Evolutionary conservation across 92 coral and sea anemone genomes (phyloP).

Genomic region (Pocillopora grandis): DNA sequence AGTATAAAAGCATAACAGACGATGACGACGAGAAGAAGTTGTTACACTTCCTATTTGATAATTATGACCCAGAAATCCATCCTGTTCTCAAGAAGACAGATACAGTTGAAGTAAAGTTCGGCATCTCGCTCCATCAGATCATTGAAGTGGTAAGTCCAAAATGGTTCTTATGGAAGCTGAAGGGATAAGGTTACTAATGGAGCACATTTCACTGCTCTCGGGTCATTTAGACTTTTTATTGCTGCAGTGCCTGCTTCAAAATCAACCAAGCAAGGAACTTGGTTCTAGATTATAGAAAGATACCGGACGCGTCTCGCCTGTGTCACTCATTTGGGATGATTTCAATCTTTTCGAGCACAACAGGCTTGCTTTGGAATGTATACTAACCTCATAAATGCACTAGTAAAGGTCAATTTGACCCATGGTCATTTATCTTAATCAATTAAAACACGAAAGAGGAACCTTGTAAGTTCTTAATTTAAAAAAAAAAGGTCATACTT

Average conservation of each 20-base stretch:
- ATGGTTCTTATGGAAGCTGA: background rate
- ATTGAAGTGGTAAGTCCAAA: slow-evolving; percentile 63
- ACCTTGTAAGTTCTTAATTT: background rate
- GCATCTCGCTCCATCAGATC: slow-evolving; percentile 67
- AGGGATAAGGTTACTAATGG: no score
- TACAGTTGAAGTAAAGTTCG: slow-evolving; percentile 59
- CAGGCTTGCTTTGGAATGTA: no score
- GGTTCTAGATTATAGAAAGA: no score
- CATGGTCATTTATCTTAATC: background rate
- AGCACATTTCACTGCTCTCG: no score
- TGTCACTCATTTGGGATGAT: no score
- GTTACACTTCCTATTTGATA: slow-evolving; percentile 32
- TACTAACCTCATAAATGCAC: no score
- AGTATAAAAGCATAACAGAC: background rate
- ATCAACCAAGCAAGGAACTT: no score
- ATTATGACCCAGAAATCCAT: slow-evolving; percentile 57
- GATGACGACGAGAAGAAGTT: slow-evolving; percentile 44
- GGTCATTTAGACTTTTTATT: no score
- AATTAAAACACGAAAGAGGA: background rate
- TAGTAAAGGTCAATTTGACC: background rate
- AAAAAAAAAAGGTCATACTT: no score
- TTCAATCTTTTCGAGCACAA: no score
- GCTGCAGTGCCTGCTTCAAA: no score
- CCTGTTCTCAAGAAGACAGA: slow-evolving; percentile 64
- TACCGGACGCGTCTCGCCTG: no score